Base-by-base conservation (phyloP, 2,797 vertebrate genomes). In the Uromys caudimaculatus region DNA sequence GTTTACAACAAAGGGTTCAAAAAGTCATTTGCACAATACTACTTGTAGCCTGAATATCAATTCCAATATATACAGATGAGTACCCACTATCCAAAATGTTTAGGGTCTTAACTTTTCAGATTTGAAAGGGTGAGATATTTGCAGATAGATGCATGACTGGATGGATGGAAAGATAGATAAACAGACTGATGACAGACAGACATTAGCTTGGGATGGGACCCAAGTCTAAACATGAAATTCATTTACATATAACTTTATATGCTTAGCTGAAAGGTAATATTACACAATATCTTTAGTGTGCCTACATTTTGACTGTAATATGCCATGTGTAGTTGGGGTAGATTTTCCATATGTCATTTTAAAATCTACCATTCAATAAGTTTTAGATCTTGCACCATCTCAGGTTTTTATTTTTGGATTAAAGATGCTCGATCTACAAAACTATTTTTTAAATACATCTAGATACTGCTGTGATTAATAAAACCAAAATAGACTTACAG, bases 391-490 rank as follows among this genome's bases (percentile, higher is more conserved):
- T 85, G 52, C 38, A 79, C 35, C 27, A 69, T 77, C 90, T 90
- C 62, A 69, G 60, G 54, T 73, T 85, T 90, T 58, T 54, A 78
- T 85, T 87, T 91, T 60, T 21, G 29, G 35, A n/a, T 60, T 54
- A 52, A 44, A 35, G 21, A 77, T 77, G 16, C 19, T 71, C 13
- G 62, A 52, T 23, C 41, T 79, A 12, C 6, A 73, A 50, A 91
- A 76, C 54, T 71, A 69, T 78, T 93, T 94, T 90, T 90, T n/a
- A 90, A 95, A 96, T 62, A 77, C 58, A 92, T 56, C 38, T 23
- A 92, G 77, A 58, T 91, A 23, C 32, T 94, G 19, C 64, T 89
- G 77, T 83, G 41, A 93, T 83, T 95, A 92, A 89, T 82, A 89
- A 95, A 96, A 62, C 82, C 4, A 95, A 91, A 85, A 29, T 38